Percentiles rank a stretch among this genome's conserved stretches.
These are phyloP conservation scores for Corythoichthys haematopterus DNA, from an alignment of 2,113 vertebrate genomes.

Conservation along the genomic window DNA sequence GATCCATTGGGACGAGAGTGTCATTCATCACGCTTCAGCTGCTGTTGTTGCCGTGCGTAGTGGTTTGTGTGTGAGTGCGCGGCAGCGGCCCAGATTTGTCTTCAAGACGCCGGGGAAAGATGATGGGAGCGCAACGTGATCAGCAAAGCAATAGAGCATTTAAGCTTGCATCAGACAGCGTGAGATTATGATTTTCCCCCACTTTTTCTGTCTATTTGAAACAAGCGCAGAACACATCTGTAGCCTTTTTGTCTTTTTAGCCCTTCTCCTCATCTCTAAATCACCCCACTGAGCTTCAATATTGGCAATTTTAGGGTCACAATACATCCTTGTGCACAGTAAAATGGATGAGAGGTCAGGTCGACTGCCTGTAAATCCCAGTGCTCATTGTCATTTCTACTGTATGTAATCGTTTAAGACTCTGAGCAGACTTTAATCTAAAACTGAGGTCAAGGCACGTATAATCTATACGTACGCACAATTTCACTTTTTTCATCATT, in stretches of 20 bases:
- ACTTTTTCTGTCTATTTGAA: constrained; percentile 53
- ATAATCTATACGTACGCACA: constrained; percentile 14
- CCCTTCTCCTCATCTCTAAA: constrained; percentile 27
- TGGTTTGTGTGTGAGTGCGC: constrained; percentile 55
- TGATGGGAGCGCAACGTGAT: constrained; percentile 75
- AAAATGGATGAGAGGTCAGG: constrained; percentile 61
- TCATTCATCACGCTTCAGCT: constrained; percentile 72
- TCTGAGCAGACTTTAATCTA: constrained; percentile 51
- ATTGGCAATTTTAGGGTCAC: constrained; percentile 70
- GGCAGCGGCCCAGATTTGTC: constrained; percentile 70
- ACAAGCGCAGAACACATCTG: constrained; percentile 50
- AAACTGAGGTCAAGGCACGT: constrained; percentile 36
- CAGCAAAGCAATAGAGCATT: constrained; percentile 77
- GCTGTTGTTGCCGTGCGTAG: constrained; percentile 57
- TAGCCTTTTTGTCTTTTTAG: constrained; percentile 48
- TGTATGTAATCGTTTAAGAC: constrained; percentile 60
- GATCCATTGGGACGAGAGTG: constrained; percentile 64
- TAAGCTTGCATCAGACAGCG: constrained; percentile 75
- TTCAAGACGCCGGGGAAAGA: constrained; percentile 71
- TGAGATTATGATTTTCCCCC: constrained; percentile 69
- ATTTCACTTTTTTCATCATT: constrained; percentile 27
- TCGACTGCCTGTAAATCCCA: constrained; percentile 57
- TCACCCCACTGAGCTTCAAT: constrained; percentile 61
- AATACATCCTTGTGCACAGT: constrained; percentile 57
- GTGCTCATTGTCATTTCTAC: constrained; percentile 51